Percentiles rank a stretch among this genome's conserved stretches.
Evolutionary conservation across 2,888 invertebrate genomes (phyloP).

Genomic region (Ennomos fuscantarius): DNA sequence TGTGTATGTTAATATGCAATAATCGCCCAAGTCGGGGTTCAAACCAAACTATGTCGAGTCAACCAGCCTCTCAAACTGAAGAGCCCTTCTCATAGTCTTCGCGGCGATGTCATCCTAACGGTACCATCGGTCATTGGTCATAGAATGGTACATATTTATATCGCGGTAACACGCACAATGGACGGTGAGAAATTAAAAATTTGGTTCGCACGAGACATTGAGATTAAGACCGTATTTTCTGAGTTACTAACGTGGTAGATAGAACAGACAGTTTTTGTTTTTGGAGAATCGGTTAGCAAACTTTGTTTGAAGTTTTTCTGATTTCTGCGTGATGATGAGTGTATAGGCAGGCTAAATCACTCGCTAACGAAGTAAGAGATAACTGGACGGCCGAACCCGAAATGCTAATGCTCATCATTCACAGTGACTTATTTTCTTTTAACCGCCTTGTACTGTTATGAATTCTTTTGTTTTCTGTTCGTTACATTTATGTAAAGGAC

Average conservation of each 20-base stretch:
- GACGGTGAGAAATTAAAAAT: conserved; percentile 26
- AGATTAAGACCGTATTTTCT: conserved; percentile 6
- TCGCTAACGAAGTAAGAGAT: too few species aligned
- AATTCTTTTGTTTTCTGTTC: conserved; percentile 19
- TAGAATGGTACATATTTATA: conserved; percentile 14
- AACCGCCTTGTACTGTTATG: conserved; percentile 12
- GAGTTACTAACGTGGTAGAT: not conserved
- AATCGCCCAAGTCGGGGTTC: too few species aligned
- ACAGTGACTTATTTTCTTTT: not conserved
- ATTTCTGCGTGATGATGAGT: too few species aligned
- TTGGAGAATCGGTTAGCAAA: too few species aligned
- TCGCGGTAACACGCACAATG: conserved; percentile 24
- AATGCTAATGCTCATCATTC: too few species aligned
- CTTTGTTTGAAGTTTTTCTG: too few species aligned
- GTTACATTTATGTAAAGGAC: not conserved
- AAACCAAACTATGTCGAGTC: conserved; percentile 4
- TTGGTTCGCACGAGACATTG: conserved; percentile 28
- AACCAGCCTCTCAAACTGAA: conserved; percentile 7
- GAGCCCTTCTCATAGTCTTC: conserved; percentile 31
- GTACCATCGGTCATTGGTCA: conserved; percentile 35
- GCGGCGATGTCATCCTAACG: conserved; percentile 33
- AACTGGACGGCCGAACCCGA: too few species aligned
- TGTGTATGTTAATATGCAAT: too few species aligned
- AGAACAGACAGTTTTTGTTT: too few species aligned
- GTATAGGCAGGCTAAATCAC: too few species aligned